Base-by-base conservation (phyloP, 2,888 invertebrate genomes). In the Hirtodrosophila confusa region DNA sequence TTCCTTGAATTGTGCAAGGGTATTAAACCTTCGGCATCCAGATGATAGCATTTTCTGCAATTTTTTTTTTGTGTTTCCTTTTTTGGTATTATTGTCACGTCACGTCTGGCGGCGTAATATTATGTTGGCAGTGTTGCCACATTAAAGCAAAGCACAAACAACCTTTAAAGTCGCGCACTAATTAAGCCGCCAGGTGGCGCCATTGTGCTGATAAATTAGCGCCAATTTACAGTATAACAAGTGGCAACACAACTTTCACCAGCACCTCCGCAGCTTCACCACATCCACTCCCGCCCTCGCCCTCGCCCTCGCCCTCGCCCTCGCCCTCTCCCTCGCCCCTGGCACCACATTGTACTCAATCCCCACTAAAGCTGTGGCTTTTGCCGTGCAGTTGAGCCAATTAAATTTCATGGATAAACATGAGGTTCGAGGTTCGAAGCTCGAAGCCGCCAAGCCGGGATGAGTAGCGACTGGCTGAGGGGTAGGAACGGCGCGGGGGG, bases 371-470 rank as follows among this genome's bases (percentile, higher is more conserved):
- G 50, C 43, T 47, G 44, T 63, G 36, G 68, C 60, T 50, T 76
- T 75, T 64, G 75, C 61, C 53, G 60, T 64, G 69, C 58, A 78
- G 68, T 69, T 77, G 76, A 74, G 80, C 76, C 86, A 86, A 84
- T 86, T 82, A 77, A 82, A 86, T 82, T 84, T 66, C 85, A 68
- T 68, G 86, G 84, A 77, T 82, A 86, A 82, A 86, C 86, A 82
- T 71, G 78, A 78, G 61, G 76, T 71, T 75, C 75, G 31, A 31
- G 31, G 31, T 6, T 31, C 31, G 27, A 27, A 17, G 17, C 17
- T 17, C 17, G 31, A 64, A 69, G 72, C 41, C 66, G 66, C 51
- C 39, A 55, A 37, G 11, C 48, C 29, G 24, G 31, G 48, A 44
- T 44, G 36, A 43, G 57, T 31, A 37, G 35, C 35, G 23, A 12